Conservation (phyloP, 2,113 vertebrate genomes). For the Sardina pilchardus region DNA sequence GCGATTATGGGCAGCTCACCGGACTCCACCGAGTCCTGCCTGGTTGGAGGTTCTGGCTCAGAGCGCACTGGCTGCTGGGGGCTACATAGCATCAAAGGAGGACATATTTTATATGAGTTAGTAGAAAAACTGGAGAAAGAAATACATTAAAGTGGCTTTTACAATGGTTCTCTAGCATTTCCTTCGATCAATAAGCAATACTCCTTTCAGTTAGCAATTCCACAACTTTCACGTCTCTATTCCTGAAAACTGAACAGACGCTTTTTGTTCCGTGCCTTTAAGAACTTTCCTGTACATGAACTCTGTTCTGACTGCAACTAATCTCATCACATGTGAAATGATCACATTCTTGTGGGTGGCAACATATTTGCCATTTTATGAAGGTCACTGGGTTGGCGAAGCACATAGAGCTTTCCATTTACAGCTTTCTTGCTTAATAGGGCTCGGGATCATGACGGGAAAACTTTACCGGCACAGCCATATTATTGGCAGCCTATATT, state of each 20-base stretch:
- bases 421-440: neutral
- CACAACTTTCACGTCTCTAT: too few species aligned
- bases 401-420: neutral
- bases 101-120: neutral
- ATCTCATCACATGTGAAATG: neutral
- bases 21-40: constrained; percentile 37
- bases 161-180: neutral
- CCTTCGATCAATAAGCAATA: too few species aligned
- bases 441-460: too few species aligned
- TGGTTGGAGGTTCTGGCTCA: constrained; percentile 32
- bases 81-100: constrained; percentile 34
- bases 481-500: too few species aligned
- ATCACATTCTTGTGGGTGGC: neutral
- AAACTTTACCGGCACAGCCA: too few species aligned
- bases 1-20: constrained; percentile 46
- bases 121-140: neutral
- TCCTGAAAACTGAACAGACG: too few species aligned
- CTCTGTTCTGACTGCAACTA: neutral
- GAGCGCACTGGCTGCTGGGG: constrained; percentile 30
- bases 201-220: too few species aligned
- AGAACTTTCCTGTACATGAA: neutral
- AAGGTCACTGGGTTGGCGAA: too few species aligned
- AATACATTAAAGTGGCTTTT: neutral
- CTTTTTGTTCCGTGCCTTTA: neutral
- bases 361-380: neutral